phyloP scores from a whole-genome alignment of 1,140 invertebrate genomes.

The Drosophila sturtevanti region DNA sequence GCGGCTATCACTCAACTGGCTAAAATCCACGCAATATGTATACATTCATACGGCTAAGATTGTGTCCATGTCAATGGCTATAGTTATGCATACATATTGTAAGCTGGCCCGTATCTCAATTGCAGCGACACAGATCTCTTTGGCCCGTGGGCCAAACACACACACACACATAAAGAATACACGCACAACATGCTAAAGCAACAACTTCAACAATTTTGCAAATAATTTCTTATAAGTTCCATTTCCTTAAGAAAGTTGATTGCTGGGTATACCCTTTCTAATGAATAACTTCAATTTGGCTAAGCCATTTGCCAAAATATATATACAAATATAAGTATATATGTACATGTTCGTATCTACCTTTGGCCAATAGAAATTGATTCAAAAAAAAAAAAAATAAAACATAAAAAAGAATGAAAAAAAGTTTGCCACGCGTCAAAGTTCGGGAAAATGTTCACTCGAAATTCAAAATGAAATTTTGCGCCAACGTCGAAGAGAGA shows the following conservation, averaged over 20 bases:
- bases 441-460: constrained; percentile 54
- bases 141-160: background rate
- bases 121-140: constrained; percentile 2
- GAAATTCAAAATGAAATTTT: constrained; percentile 74
- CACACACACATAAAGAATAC: background rate
- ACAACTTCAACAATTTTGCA: constrained; percentile 7
- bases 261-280: background rate
- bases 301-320: background rate
- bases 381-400: constrained; percentile 21
- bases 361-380: constrained; percentile 7
- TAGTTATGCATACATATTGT: constrained; percentile 10
- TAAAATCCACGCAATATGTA: constrained; percentile 23
- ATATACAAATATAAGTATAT: background rate
- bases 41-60: background rate
- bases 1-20: constrained; percentile 55
- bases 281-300: background rate
- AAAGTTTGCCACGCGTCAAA: constrained; percentile 66
- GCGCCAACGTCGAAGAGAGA: constrained; percentile 24
- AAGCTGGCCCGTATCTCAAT: background rate
- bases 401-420: background rate
- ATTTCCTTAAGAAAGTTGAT: background rate
- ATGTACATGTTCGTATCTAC: background rate
- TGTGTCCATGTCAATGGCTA: constrained; percentile 28
- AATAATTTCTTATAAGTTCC: background rate
- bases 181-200: background rate